A percentile compares a stretch with the other conserved stretches of the same genome.
These are phyloP conservation scores for Argya squamiceps DNA, from an alignment of 2,797 vertebrate genomes.

Conservation along the genomic window DNA sequence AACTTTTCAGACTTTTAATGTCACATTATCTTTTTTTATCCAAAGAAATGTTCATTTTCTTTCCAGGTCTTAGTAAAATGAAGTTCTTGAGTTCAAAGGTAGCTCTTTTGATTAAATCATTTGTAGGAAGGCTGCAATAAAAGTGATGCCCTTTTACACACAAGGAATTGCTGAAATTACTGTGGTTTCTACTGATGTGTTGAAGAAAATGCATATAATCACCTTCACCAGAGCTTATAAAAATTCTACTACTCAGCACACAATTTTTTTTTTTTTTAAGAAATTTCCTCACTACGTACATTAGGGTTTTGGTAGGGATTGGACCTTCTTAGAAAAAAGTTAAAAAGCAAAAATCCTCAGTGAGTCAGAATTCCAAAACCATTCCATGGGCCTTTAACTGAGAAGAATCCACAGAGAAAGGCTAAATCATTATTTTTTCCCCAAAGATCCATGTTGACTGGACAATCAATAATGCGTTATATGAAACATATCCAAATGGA, in stretches of 20 bases:
- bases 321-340: not conserved
- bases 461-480: not conserved
- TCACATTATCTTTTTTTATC: constrained; percentile 1
- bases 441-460: not conserved
- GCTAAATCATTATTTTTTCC: not conserved
- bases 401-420: not conserved
- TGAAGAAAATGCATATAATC: not conserved
- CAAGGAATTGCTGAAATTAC: not conserved
- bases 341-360: not conserved
- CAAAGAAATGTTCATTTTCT: not conserved
- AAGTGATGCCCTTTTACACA: not conserved
- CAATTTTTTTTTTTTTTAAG: not conserved
- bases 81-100: not conserved
- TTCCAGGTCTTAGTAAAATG: not conserved
- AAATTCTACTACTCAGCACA: not conserved
- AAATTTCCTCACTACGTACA: not conserved
- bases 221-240: not conserved
- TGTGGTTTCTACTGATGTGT: not conserved
- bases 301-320: not conserved
- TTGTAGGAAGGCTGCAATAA: not conserved
- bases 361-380: not conserved
- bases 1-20: not conserved
- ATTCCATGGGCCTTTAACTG: not conserved
- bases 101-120: not conserved
- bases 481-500: constrained; percentile 32